Conservation (phyloP, 2,113 vertebrate species). For the Cyphomyrus plagiostoma region DNA sequence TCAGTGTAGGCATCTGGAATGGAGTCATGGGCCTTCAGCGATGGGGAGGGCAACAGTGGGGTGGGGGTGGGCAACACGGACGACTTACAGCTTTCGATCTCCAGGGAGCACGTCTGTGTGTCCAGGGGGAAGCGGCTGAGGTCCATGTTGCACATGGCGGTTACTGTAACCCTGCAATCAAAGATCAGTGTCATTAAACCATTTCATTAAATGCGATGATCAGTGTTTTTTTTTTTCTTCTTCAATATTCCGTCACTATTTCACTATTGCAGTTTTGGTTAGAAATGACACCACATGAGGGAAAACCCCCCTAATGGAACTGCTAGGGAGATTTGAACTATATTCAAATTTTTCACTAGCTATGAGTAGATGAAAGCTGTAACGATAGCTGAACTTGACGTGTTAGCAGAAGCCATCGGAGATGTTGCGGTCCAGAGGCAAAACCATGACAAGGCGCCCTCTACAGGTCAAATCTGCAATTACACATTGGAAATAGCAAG, state of each 20-base stretch:
- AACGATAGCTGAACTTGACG: conserved; percentile 28
- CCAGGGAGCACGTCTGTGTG: conserved; percentile 84
- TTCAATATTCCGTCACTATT: not conserved
- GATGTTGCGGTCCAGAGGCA: not conserved
- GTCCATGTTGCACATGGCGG: conserved; percentile 93
- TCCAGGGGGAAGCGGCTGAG: conserved; percentile 88
- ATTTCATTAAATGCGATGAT: not conserved
- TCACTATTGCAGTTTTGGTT: not conserved
- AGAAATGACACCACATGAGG: not conserved
- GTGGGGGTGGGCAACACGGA: not conserved
- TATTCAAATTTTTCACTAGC: not conserved
- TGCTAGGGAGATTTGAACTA: conserved; percentile 22
- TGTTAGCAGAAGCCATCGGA: conserved; percentile 17
- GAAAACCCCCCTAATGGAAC: not conserved
- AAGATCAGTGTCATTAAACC: not conserved
- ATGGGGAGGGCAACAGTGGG: not conserved
- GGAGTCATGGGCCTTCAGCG: not conserved
- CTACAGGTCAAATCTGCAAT: conserved; percentile 38
- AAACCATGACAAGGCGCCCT: conserved; percentile 26
- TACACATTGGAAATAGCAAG: conserved; percentile 29
- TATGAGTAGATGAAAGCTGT: conserved; percentile 34
- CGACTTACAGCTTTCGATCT: conserved; percentile 93
- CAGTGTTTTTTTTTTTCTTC: not conserved
- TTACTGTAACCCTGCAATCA: conserved; percentile 70
- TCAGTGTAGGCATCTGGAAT: conserved; percentile 85